Evolutionary conservation across 2,888 invertebrate genomes (phyloP), one percentile per base, ranked within the genome.

Genomic region (Agelastica alni): DNA sequence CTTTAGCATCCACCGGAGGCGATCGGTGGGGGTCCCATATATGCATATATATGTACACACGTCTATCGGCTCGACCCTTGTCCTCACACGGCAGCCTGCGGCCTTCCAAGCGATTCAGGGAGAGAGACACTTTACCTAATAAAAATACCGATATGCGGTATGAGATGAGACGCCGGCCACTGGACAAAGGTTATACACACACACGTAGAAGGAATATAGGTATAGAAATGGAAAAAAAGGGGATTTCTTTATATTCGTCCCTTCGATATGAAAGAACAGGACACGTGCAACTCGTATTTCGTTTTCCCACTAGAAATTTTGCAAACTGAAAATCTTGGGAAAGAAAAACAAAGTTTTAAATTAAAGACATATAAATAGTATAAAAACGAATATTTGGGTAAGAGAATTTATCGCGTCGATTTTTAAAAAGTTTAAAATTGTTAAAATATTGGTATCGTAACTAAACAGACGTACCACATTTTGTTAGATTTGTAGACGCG

Each of bases 171-270:
- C 37, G 14, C 18, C 20, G 37, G 37, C 37, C 37, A 39, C 62
- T 62, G 71, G 72, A 71, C 72, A 73, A 71, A 71, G 71, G 71
- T 71, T 70, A 67, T n/a, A n/a, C 69, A 67, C 62, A 67, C 64
- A 69, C 70, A 68, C 65, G 68, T 67, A 66, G 62, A 54, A 58
- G 47, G 58, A 59, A 59, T 55, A 56, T 55, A 52, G 42, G 45
- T 42, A 48, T 31, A 39, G 47, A 36, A 36, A 42, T 44, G 16
- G 26, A 48, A 30, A n/a, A n/a, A n/a, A 43, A 51, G 51, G 56
- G 30, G 51, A 10, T 28, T 31, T 39, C 51, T 45, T 51, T 46
- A 39, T 39, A 34, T 51, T 53, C 45, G 45, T 53, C 39, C 49
- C 55, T 36, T 51, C 32, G 49, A 52, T 31, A 46, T 52, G 28